Percentiles rank a stretch among this genome's conserved stretches.
phyloP scores from a whole-genome alignment of 1,140 invertebrate species.

The Paraescarpia echinospica region DNA sequence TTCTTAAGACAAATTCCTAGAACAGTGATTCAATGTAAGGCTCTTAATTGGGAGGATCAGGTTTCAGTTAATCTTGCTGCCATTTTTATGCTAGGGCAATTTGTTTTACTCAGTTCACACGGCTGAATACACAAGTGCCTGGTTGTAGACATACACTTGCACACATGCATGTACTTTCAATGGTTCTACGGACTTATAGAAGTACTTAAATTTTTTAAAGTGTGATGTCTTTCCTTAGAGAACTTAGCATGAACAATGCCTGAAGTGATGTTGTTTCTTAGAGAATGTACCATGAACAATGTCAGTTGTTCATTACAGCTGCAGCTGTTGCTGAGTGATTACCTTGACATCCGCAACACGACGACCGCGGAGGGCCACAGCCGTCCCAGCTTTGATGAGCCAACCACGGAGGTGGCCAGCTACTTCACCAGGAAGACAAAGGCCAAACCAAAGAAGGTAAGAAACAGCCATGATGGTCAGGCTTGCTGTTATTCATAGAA shows the following conservation, averaged over 20 bases:
- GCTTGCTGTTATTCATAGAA: no score
- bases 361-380: constrained; percentile 63
- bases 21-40: no score
- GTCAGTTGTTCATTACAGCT: constrained; percentile 63
- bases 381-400: constrained; percentile 62
- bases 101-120: no score
- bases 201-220: no score
- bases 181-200: no score
- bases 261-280: constrained; percentile 29
- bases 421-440: constrained; percentile 71
- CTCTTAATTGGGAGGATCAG: no score
- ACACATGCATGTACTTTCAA: no score
- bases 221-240: background rate
- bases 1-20: no score
- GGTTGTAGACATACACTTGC: no score
- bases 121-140: no score
- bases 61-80: no score
- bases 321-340: constrained; percentile 73
- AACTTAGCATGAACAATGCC: background rate
- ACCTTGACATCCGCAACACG: constrained; percentile 78
- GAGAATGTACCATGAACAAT: background rate
- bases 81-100: no score
- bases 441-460: constrained; percentile 62
- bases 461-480: background rate
- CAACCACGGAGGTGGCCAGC: constrained; percentile 66